Conservation (phyloP, 2,888 invertebrate genomes). For the Ectropis crepuscularia region DNA sequence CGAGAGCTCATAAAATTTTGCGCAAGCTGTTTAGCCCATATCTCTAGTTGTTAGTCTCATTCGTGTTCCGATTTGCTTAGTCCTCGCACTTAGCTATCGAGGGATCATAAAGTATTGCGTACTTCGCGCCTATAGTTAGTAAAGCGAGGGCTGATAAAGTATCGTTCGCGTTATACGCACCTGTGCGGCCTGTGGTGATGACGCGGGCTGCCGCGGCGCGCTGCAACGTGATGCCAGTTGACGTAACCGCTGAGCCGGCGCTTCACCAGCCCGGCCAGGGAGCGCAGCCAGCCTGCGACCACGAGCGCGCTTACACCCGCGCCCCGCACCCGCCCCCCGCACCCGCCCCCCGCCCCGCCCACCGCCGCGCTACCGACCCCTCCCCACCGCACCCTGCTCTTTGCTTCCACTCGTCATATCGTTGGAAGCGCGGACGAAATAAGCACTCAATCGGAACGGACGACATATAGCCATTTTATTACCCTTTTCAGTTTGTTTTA, state of each 20-base stretch:
- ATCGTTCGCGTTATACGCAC: slow-evolving; percentile 47
- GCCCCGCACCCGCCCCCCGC: slow-evolving; percentile 38
- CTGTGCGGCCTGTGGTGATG: slow-evolving; percentile 58
- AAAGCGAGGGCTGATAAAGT: too few relatives aligned
- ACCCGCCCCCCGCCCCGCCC: slow-evolving; percentile 35
- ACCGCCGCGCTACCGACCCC: slow-evolving; percentile 36
- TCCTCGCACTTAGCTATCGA: too few relatives aligned
- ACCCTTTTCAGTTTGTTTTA: too few relatives aligned
- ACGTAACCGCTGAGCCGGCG: slow-evolving; percentile 93
- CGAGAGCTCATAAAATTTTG: too few relatives aligned
- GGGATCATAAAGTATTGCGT: too few relatives aligned
- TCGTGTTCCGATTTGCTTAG: too few relatives aligned
- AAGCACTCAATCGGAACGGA: too few relatives aligned
- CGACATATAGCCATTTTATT: background rate
- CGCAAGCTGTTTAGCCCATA: too few relatives aligned
- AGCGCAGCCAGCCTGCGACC: slow-evolving; percentile 87
- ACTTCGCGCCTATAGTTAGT: too few relatives aligned
- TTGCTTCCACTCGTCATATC: background rate
- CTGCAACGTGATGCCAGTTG: slow-evolving; percentile 89
- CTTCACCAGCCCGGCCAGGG: slow-evolving; percentile 89
- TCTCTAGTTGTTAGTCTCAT: too few relatives aligned
- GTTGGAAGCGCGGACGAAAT: too few relatives aligned
- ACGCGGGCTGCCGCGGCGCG: slow-evolving; percentile 58
- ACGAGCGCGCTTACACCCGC: slow-evolving; percentile 44
- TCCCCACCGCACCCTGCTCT: background rate